Percentiles rank a stretch among this genome's conserved stretches.
Conservation (phyloP, 2,113 vertebrate genomes). For the Tiliqua scincoides region DNA sequence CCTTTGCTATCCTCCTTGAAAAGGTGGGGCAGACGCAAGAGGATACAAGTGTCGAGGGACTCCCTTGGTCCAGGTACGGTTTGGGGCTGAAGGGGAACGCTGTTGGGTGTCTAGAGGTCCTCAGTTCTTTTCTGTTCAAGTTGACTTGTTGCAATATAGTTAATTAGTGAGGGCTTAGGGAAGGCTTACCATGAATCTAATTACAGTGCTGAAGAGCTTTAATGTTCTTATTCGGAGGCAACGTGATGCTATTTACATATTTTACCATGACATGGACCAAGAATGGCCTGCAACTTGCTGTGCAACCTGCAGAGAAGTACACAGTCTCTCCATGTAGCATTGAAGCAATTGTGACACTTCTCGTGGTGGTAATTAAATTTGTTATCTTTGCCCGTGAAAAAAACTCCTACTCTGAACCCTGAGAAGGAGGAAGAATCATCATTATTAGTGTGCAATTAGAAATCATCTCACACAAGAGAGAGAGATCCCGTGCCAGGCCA, state of each 20-base stretch:
- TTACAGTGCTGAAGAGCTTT: conserved; percentile 70
- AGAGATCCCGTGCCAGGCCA: not conserved
- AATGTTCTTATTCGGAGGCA: conserved; percentile 60
- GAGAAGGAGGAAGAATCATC: conserved; percentile 39
- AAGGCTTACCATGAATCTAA: conserved; percentile 77
- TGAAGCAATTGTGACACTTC: conserved; percentile 45
- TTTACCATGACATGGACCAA: conserved; percentile 59
- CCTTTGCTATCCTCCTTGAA: not conserved
- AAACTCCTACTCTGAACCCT: conserved; percentile 31
- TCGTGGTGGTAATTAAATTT: conserved; percentile 50
- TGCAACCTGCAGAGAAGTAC: conserved; percentile 51
- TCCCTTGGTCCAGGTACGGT: not conserved
- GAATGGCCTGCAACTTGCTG: conserved; percentile 43
- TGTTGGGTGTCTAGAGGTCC: conserved; percentile 57
- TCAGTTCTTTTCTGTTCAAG: conserved; percentile 65
- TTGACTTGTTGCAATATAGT: conserved; percentile 72
- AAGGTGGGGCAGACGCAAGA: not conserved
- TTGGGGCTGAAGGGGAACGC: conserved; percentile 59
- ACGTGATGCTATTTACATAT: conserved; percentile 63
- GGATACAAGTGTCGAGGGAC: not conserved
- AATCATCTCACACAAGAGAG: conserved; percentile 31
- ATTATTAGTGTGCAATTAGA: conserved; percentile 31
- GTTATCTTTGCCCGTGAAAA: conserved; percentile 16
- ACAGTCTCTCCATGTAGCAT: conserved; percentile 18
- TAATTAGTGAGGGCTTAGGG: conserved; percentile 69